Conservation (phyloP, 2,113 vertebrate genomes). For the Propithecus coquereli region DNA sequence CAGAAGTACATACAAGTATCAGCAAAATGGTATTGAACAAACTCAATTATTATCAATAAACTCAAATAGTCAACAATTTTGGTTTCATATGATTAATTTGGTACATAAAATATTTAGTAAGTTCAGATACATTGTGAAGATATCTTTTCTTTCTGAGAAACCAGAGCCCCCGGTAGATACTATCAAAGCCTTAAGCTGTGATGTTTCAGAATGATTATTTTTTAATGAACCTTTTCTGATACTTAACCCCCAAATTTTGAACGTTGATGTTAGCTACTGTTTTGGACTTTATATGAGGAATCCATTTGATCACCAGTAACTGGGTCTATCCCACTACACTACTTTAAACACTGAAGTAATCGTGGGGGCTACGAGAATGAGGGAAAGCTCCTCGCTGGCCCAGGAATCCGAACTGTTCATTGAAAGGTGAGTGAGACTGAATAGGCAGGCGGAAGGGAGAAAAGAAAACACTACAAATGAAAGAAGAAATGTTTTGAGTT, state of each 20-base stretch:
- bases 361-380: fast-evolving
- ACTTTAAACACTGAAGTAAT: not conserved
- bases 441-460: not conserved
- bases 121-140: not conserved
- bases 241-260: not conserved
- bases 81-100: not conserved
- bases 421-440: not conserved
- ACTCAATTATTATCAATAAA: not conserved
- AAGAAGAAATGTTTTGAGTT: not conserved
- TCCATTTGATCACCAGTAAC: no score
- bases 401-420: not conserved
- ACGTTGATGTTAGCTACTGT: not conserved
- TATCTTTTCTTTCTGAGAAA: not conserved
- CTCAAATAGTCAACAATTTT: not conserved
- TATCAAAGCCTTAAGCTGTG: not conserved
- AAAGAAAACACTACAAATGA: not conserved
- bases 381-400: no score
- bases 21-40: not conserved
- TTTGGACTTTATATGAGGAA: not conserved
- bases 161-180: not conserved
- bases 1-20: not conserved
- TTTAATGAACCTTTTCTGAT: not conserved
- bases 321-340: not conserved
- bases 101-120: not conserved
- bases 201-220: not conserved